Evolutionary conservation across 1,140 invertebrate species (phyloP).

Genomic region (Druon quercuslanigerum): DNA sequence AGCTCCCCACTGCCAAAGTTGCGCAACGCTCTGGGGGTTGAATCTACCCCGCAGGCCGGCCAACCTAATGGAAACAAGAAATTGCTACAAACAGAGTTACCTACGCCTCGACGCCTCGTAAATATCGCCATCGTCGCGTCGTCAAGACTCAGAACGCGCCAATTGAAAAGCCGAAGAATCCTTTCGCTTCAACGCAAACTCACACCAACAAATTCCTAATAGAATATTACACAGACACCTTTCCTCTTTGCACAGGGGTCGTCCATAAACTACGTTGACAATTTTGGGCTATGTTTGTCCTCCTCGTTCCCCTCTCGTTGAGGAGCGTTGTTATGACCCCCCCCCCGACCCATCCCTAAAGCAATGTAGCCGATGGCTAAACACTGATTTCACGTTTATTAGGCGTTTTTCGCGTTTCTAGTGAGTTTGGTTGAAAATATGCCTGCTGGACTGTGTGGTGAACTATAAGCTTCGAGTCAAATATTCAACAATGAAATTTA

Average conservation of each 20-base stretch:
- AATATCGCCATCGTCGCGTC: constrained; percentile 64
- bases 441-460: too few relatives aligned
- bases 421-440: too few relatives aligned
- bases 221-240: constrained; percentile 15
- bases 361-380: too few relatives aligned
- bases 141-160: background rate
- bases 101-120: constrained; percentile 69
- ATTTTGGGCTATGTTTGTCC: too few relatives aligned
- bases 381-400: too few relatives aligned
- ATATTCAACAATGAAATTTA: too few relatives aligned
- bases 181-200: constrained; percentile 27
- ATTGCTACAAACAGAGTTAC: constrained; percentile 75
- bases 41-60: constrained; percentile 73
- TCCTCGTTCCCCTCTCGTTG: too few relatives aligned
- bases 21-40: constrained; percentile 62
- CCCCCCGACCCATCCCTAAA: too few relatives aligned
- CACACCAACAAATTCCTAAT: constrained; percentile 11
- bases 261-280: too few relatives aligned
- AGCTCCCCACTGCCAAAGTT: constrained; percentile 64
- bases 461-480: too few relatives aligned
- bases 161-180: constrained; percentile 30
- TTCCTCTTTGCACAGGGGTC: background rate
- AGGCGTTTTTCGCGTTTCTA: too few relatives aligned
- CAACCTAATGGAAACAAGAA: constrained; percentile 77
- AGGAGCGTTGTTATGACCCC: too few relatives aligned